These are phyloP conservation scores for Pampusana beccarii DNA, from an alignment of 2,113 vertebrate genomes.

Conservation along the genomic window DNA sequence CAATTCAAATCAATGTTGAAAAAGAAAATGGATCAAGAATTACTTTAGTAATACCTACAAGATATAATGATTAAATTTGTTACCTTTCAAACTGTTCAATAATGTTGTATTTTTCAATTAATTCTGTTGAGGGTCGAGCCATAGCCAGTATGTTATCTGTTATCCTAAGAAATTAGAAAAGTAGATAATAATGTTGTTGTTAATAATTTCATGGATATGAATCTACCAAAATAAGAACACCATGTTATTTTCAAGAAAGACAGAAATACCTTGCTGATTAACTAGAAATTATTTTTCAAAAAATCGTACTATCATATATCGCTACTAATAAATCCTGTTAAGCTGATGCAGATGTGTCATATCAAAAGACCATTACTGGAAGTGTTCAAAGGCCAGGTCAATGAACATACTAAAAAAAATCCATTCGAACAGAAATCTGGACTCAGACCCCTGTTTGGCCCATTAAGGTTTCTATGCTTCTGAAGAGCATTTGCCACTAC, in stretches of 20 bases:
- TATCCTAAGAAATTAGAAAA: constrained; percentile 79
- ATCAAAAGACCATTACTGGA: not conserved
- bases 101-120: constrained; percentile 90
- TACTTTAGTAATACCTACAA: not conserved
- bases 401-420: not conserved
- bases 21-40: constrained; percentile 9
- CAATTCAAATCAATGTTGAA: constrained; percentile 9
- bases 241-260: not conserved
- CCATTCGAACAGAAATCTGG: not conserved
- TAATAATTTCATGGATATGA: not conserved
- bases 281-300: not conserved
- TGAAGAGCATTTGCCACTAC: not conserved
- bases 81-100: constrained; percentile 94
- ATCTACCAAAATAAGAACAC: not conserved
- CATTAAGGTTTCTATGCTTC: not conserved
- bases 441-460: not conserved
- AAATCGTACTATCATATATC: not conserved
- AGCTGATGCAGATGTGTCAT: not conserved
- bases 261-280: not conserved
- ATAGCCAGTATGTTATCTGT: constrained; percentile 95
- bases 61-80: not conserved
- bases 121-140: constrained; percentile 94
- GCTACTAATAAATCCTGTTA: not conserved
- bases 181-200: not conserved
- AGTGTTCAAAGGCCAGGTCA: not conserved